Evolutionary conservation across 2,113 vertebrate genomes (phyloP).

Genomic region (Corapipo altera): DNA sequence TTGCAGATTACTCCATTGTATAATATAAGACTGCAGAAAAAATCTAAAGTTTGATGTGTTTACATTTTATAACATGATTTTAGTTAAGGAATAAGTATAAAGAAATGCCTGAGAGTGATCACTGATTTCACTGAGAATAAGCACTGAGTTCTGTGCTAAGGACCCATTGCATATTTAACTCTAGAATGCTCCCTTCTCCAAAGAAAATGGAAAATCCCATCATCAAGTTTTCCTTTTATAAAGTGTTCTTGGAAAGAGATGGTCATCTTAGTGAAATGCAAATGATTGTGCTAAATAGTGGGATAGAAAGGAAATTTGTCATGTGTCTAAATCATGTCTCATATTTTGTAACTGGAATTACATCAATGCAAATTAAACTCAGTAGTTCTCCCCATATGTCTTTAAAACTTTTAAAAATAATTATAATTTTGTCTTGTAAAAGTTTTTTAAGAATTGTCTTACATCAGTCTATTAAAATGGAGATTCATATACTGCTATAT

Average conservation of each 20-base stretch:
- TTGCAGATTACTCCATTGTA: background rate
- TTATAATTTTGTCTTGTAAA: background rate
- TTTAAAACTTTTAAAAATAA: background rate
- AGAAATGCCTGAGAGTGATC: background rate
- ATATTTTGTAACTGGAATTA: background rate
- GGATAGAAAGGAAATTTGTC: background rate
- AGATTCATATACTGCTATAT: background rate
- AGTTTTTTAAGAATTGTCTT: background rate
- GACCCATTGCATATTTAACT: background rate
- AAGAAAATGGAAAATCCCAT: background rate
- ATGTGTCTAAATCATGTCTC: background rate
- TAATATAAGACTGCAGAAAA: background rate
- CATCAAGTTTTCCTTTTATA: background rate
- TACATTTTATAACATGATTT: background rate
- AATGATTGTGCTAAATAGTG: background rate
- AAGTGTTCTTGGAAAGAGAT: background rate
- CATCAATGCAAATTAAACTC: background rate
- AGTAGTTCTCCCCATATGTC: background rate
- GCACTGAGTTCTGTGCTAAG: background rate
- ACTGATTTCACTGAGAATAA: background rate
- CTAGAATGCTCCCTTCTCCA: background rate
- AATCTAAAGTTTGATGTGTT: background rate
- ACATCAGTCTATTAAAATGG: background rate
- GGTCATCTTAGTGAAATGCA: background rate
- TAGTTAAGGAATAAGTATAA: background rate